Evolutionary conservation across 2,797 vertebrate species (phyloP), one percentile per base, ranked within the genome.

Genomic region (Hoplostethus atlanticus): DNA sequence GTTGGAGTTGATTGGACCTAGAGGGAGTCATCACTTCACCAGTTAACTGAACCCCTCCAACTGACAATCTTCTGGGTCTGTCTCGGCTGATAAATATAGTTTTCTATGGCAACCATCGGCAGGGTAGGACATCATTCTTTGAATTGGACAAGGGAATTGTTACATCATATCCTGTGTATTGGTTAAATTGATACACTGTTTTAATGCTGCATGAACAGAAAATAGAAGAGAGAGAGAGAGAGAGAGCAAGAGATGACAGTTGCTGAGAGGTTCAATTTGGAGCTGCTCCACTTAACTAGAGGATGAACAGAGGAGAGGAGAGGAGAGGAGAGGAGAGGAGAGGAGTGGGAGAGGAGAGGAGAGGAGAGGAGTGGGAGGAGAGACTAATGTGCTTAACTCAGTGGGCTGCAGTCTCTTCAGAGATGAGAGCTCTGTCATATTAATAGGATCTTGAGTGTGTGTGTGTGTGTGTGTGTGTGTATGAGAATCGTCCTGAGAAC

Each of bases 241-340:
- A 50, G 16, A 51, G 48, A 51, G 48, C 3, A 6, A 51, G 84
- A 61, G 71, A 86, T 77, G 81, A 82, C 84, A 83, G 80, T 80
- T 73, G 80, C 81, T 81, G 75, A 87, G 68, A 83, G 87, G 68
- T 85, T 84, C 83, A 77, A 80, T 87, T 81, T 86, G 69, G 79
- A 87, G 85, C 76, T 79, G 85, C 83, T 90, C 70, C 79, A 87
- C 77, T 91, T 85, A 89, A 83, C 84, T 79, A 73, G 71, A 88
- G 84, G 77, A 87, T 83, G 87, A 91, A 82, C 68, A 81, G 72
- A 83, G 71, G 69, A 73, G 84, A 81, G 84, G 53, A 5, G 63
- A 87, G 73, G 70, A 73, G 84, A 81, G 84, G 53, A 5, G 63
- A 87, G 66, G 64, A 84, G 86, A 72, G 73, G 70, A 73, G 83